Evolutionary conservation across 2,888 invertebrate genomes (phyloP).

Genomic region (Caenorhabditis sp.): DNA sequence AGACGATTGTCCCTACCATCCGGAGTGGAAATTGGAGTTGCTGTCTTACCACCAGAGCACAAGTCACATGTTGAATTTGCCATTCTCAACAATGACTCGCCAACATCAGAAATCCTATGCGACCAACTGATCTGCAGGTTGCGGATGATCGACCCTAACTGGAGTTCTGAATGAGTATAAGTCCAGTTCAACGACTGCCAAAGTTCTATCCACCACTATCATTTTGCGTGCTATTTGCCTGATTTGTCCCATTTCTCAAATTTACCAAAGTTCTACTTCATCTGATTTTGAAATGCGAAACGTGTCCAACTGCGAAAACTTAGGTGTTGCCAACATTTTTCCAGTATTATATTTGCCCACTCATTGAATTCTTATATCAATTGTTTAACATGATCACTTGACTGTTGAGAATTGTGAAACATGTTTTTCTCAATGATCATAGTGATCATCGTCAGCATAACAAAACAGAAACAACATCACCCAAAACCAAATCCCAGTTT

Average conservation of each 20-base stretch:
- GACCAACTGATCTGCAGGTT: slow-evolving; percentile 67
- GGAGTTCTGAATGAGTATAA: slow-evolving; percentile 56
- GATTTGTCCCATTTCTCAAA: background rate
- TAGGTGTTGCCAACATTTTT: slow-evolving; percentile 41
- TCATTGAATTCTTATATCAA: background rate
- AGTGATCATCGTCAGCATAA: background rate
- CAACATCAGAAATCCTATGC: slow-evolving; percentile 68
- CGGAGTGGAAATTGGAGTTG: slow-evolving; percentile 74
- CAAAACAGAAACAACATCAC: too few species aligned
- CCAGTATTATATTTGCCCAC: slow-evolving; percentile 40
- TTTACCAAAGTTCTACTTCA: slow-evolving; percentile 37
- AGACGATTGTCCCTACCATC: slow-evolving; percentile 67
- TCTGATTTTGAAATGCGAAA: slow-evolving; percentile 24
- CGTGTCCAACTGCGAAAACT: slow-evolving; percentile 31
- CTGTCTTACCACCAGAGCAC: slow-evolving; percentile 67
- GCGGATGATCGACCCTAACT: slow-evolving; percentile 66
- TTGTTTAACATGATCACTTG: background rate
- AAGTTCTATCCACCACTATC: background rate
- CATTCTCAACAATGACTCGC: slow-evolving; percentile 66
- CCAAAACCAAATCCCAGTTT: background rate
- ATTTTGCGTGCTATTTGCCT: slow-evolving; percentile 15
- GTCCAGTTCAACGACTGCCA: too few species aligned
- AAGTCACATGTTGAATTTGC: slow-evolving; percentile 74
- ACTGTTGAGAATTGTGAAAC: slow-evolving; percentile 10
- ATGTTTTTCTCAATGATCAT: slow-evolving; percentile 2